Conservation (phyloP, 2,888 invertebrate species). For the Oscheius myriophilus region DNA sequence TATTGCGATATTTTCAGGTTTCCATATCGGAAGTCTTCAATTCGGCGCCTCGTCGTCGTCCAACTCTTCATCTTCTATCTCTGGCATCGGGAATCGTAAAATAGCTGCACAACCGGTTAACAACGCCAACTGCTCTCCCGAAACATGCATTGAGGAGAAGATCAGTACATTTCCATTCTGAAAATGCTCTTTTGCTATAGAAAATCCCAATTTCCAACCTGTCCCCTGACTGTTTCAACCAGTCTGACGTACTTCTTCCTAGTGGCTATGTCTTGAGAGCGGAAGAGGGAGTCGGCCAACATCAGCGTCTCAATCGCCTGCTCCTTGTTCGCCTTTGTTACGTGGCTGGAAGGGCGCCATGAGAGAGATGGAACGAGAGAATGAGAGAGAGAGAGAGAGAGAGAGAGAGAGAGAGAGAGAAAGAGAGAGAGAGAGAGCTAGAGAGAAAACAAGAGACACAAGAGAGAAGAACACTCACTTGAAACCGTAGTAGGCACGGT, state of each 20-base stretch:
- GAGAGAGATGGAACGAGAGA: too few relatives aligned
- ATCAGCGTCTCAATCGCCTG: slow-evolving; percentile 91
- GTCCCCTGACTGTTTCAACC: slow-evolving; percentile 88
- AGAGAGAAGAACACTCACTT: slow-evolving; percentile 6
- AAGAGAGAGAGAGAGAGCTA: slow-evolving; percentile 10
- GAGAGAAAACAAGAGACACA: background rate
- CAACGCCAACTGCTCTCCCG: slow-evolving; percentile 96
- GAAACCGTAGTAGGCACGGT: slow-evolving; percentile 7
- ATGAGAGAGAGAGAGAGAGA: slow-evolving; percentile 9
- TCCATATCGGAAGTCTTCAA: too few relatives aligned
- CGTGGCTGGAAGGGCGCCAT: slow-evolving; percentile 78
- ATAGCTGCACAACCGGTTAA: slow-evolving; percentile 95
- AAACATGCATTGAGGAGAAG: slow-evolving; percentile 97
- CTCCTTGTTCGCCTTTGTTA: slow-evolving; percentile 86
- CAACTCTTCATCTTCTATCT: slow-evolving; percentile 81
- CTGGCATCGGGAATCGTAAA: slow-evolving; percentile 90
- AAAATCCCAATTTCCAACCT: slow-evolving; percentile 26
- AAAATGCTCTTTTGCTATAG: background rate
- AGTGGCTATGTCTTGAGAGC: slow-evolving; percentile 72
- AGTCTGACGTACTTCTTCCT: slow-evolving; percentile 84
- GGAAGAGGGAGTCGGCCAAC: slow-evolving; percentile 93
- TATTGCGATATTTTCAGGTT: too few relatives aligned
- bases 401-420: slow-evolving; percentile 14
- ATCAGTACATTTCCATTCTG: slow-evolving; percentile 90
- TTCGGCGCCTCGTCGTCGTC: slow-evolving; percentile 44